Conservation (phyloP, 2,113 vertebrate genomes). For the Ramphastos sulfuratus region DNA sequence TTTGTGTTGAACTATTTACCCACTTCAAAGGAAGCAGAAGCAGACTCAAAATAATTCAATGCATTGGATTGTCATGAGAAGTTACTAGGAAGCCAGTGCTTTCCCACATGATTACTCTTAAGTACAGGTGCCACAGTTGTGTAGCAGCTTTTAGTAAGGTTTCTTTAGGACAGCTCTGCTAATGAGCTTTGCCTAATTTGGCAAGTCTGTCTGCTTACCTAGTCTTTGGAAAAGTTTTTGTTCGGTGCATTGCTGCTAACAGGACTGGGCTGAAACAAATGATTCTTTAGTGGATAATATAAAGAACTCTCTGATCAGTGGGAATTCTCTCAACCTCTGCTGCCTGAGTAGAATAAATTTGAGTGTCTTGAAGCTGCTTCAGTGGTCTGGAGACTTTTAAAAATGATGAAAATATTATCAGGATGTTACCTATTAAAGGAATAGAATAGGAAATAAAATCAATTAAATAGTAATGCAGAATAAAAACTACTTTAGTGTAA, state of each 20-base stretch:
- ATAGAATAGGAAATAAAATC: background rate
- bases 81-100: background rate
- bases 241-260: background rate
- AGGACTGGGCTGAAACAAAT: background rate
- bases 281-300: background rate
- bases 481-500: background rate
- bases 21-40: background rate
- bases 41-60: background rate
- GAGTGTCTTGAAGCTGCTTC: background rate
- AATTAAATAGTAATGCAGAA: background rate
- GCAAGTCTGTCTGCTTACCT: background rate
- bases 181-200: background rate
- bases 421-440: background rate
- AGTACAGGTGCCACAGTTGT: background rate
- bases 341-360: constrained; percentile 17
- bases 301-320: constrained; percentile 39
- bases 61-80: background rate
- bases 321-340: constrained; percentile 40
- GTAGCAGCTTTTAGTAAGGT: background rate
- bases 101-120: background rate
- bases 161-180: background rate
- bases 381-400: background rate
- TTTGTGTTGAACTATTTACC: background rate
- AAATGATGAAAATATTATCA: background rate
- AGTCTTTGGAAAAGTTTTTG: background rate